These are phyloP conservation scores for Arbacia lixula DNA, from an alignment of 53 echinoderm and acorn worm species.

Conservation along the genomic window DNA sequence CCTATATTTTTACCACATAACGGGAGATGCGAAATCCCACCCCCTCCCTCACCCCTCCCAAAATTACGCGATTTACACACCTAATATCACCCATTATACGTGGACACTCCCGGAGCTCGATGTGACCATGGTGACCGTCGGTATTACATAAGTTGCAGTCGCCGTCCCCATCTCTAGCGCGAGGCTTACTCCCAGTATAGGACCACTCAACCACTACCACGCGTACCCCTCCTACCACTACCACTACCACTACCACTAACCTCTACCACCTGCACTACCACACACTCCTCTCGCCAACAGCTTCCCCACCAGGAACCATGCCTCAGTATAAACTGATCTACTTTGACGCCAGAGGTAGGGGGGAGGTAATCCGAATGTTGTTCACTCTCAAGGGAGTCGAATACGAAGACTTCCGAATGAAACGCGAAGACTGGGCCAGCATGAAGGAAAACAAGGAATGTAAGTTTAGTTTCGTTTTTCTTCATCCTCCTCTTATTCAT, in stretches of 20 bases:
- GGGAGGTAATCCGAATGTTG: slow-evolving; percentile 24
- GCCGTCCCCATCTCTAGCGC: not conserved
- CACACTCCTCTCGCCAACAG: not conserved
- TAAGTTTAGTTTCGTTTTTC: too few relatives aligned
- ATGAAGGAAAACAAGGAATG: slow-evolving; percentile 27
- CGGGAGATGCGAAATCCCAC: not conserved
- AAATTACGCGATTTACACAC: too few relatives aligned
- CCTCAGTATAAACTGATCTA: slow-evolving; percentile 34
- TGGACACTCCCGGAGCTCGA: too few relatives aligned
- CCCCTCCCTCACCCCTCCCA: not conserved
- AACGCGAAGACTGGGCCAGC: slow-evolving; percentile 5
- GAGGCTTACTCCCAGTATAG: not conserved
- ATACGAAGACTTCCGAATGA: slow-evolving; percentile 13
- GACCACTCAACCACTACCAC: not conserved
- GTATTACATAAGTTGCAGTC: too few relatives aligned
- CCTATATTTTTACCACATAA: too few relatives aligned
- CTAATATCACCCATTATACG: too few relatives aligned
- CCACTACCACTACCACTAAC: not conserved
- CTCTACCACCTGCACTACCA: not conserved
- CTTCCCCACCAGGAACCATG: not conserved
- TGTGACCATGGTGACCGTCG: too few relatives aligned
- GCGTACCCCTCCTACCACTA: not conserved
- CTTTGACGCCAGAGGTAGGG: slow-evolving; percentile 9
- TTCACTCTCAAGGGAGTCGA: slow-evolving; percentile 19
- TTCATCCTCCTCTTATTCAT: too few relatives aligned